A percentile compares a stretch with the other conserved stretches of the same genome.
These are phyloP conservation scores for Mus spretus DNA, from an alignment of 2,797 vertebrate species.

Conservation along the genomic window DNA sequence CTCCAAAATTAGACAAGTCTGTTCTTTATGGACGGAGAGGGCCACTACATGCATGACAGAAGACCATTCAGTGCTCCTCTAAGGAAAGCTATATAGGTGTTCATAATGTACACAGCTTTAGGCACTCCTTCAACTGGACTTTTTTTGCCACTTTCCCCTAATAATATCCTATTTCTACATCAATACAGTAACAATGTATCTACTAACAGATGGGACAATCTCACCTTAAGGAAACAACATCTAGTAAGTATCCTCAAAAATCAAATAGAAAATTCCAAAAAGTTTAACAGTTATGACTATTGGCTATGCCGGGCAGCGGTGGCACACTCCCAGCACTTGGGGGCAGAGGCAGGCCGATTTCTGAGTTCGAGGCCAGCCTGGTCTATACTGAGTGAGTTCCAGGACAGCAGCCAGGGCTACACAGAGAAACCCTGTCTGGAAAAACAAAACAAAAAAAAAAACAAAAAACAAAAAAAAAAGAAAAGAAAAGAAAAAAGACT, in stretches of 20 bases:
- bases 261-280: conserved; percentile 33
- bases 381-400: too few relatives aligned
- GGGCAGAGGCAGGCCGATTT: too few relatives aligned
- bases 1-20: conserved; percentile 21
- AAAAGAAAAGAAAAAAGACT: too few relatives aligned
- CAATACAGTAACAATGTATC: conserved; percentile 43
- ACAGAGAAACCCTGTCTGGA: too few relatives aligned
- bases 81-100: background rate
- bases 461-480: background rate
- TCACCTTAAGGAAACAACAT: conserved; percentile 55
- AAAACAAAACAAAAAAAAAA: background rate
- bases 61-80: background rate
- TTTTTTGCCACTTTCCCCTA: background rate
- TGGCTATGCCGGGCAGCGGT: background rate
- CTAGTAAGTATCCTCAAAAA: conserved; percentile 3
- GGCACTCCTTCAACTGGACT: background rate
- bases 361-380: too few relatives aligned
- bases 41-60: background rate
- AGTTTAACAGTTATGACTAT: background rate
- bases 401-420: too few relatives aligned
- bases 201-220: background rate
- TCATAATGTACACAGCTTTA: background rate
- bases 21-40: conserved; percentile 13
- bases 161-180: conserved; percentile 42
- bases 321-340: too few relatives aligned